Evolutionary conservation across 2,888 invertebrate genomes (phyloP).

Genomic region (Syritta pipiens): DNA sequence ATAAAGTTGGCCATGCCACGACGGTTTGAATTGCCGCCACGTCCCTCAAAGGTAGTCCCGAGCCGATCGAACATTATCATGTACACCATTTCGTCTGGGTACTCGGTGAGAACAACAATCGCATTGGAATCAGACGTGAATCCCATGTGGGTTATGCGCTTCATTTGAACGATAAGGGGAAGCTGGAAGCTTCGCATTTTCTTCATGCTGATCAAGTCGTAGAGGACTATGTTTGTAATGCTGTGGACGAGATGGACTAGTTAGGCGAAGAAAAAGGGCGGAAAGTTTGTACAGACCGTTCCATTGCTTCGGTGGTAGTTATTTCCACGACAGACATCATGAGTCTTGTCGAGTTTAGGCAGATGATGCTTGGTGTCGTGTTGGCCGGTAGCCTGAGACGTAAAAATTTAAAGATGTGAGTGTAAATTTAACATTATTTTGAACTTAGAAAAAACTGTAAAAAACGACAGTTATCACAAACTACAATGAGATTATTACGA

Average conservation of each 20-base stretch:
- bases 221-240: conserved; percentile 79
- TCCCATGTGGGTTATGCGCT: conserved; percentile 71
- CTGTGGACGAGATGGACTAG: conserved; percentile 39
- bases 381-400: conserved; percentile 77
- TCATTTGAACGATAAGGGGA: conserved; percentile 80
- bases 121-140: conserved; percentile 91
- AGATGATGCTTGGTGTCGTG: conserved; percentile 74
- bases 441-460: too few species aligned
- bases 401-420: too few species aligned
- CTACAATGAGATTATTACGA: too few species aligned
- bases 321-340: conserved; percentile 77
- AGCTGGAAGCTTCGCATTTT: conserved; percentile 84
- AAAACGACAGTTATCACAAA: too few species aligned
- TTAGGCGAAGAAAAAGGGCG: background rate
- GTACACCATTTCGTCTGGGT: conserved; percentile 85
- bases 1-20: conserved; percentile 75
- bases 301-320: conserved; percentile 26
- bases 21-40: conserved; percentile 75
- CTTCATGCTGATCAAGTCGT: conserved; percentile 85
- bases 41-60: conserved; percentile 80
- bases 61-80: conserved; percentile 89
- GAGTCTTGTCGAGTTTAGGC: conserved; percentile 76
- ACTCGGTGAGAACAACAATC: conserved; percentile 88
- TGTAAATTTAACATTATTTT: too few species aligned
- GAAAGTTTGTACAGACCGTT: conserved; percentile 2